Conservation (phyloP, 2,888 invertebrate genomes). For the Agrotis ipsilon region DNA sequence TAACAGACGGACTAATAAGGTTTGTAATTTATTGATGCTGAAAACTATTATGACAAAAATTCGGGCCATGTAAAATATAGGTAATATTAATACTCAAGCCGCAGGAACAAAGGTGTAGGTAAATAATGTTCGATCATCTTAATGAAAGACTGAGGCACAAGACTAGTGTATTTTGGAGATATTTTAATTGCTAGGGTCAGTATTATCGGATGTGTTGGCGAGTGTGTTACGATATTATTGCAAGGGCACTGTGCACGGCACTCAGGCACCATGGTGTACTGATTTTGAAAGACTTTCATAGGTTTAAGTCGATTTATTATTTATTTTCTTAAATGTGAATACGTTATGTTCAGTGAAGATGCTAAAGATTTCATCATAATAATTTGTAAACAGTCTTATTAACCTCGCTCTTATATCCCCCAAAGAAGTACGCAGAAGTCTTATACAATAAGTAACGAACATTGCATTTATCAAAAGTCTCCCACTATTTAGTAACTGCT, state of each 20-base stretch:
- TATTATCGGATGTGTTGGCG: constrained; percentile 46
- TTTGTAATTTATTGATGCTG: too few species aligned
- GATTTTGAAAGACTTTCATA: constrained; percentile 45
- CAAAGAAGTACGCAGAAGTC: not conserved
- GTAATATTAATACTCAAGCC: constrained; percentile 34
- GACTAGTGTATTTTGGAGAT: constrained; percentile 69
- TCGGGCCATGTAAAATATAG: too few species aligned
- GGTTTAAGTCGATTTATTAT: constrained; percentile 37
- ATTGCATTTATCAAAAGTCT: not conserved
- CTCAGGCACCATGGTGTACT: constrained; percentile 20
- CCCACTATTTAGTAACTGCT: not conserved
- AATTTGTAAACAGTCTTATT: not conserved
- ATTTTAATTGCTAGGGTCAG: constrained; percentile 56
- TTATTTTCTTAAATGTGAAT: not conserved
- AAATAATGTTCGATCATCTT: constrained; percentile 50
- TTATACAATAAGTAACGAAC: not conserved
- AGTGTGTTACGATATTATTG: constrained; percentile 23
- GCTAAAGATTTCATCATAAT: not conserved
- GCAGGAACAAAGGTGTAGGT: constrained; percentile 33
- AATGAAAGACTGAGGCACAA: constrained; percentile 72
- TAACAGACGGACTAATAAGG: too few species aligned
- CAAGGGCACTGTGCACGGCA: constrained; percentile 42
- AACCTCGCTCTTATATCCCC: not conserved
- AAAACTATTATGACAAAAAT: too few species aligned
- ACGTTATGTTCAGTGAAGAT: not conserved